Percentiles rank a stretch among this genome's conserved stretches.
Conservation (phyloP, 2,113 vertebrate genomes). For the Psilopogon haemacephalus region DNA sequence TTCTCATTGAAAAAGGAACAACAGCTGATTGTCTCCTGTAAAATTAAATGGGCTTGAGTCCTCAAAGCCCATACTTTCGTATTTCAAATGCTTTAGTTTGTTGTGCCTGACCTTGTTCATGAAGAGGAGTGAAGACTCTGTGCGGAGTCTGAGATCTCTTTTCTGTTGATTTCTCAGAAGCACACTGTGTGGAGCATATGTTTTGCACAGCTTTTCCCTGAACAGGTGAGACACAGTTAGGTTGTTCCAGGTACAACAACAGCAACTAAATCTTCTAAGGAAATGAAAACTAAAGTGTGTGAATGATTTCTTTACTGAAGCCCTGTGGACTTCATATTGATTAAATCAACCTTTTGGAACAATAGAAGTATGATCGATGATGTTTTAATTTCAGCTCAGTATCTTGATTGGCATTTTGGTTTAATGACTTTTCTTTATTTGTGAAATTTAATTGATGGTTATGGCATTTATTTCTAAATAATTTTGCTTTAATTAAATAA, state of each 20-base stretch:
- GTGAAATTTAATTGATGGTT: constrained; percentile 45
- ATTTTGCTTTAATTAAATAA: constrained; percentile 46
- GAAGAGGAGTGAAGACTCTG: neutral
- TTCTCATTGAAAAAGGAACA: neutral
- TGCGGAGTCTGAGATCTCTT: neutral
- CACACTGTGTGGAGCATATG: neutral
- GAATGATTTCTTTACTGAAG: neutral
- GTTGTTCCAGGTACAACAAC: neutral
- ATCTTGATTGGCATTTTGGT: neutral
- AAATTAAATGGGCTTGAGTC: neutral
- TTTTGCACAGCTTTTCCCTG: neutral
- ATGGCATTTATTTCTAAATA: constrained; percentile 38
- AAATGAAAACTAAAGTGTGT: neutral
- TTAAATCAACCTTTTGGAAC: constrained; percentile 9
- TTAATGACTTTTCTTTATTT: constrained; percentile 36
- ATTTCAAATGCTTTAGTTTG: neutral
- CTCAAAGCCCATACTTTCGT: neutral
- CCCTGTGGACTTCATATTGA: neutral
- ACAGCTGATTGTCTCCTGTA: neutral
- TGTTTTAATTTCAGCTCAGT: neutral
- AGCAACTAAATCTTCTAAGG: neutral
- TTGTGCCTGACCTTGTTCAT: neutral
- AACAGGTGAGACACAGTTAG: neutral
- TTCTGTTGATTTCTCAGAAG: neutral
- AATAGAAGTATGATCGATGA: neutral